These are phyloP conservation scores for Aspidiotus rigidus DNA, from an alignment of 2,888 invertebrate species.

Conservation along the genomic window DNA sequence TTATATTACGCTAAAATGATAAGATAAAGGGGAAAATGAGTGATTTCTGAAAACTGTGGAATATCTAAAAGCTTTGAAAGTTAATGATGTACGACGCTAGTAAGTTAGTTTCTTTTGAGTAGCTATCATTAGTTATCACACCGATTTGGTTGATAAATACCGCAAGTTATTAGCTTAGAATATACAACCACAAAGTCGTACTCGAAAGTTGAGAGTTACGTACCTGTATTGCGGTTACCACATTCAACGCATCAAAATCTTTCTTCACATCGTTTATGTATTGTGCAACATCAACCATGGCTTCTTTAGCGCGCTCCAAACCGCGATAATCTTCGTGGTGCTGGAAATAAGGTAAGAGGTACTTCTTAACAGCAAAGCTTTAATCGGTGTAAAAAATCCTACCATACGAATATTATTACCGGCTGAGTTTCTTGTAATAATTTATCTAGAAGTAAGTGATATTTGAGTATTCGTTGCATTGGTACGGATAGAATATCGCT, in stretches of 20 bases:
- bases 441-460: conserved; percentile 86
- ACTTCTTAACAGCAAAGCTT: neutral
- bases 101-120: too few relatives aligned
- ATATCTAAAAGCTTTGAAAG: neutral
- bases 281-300: conserved; percentile 92
- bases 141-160: too few relatives aligned
- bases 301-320: conserved; percentile 78
- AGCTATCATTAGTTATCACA: too few relatives aligned
- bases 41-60: too few relatives aligned
- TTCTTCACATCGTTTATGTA: conserved; percentile 97
- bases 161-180: too few relatives aligned
- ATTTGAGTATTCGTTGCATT: conserved; percentile 96
- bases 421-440: conserved; percentile 75
- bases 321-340: conserved; percentile 75
- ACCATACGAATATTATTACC: conserved; percentile 45
- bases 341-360: conserved; percentile 42
- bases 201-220: too few relatives aligned
- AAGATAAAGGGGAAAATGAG: too few relatives aligned
- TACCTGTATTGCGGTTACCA: conserved; percentile 82
- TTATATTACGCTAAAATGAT: conserved; percentile 57
- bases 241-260: conserved; percentile 84
- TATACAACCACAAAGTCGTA: conserved; percentile 37
- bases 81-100: neutral
- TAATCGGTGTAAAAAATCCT: neutral
- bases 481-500: conserved; percentile 94